Evolutionary conservation across 1,140 invertebrate genomes (phyloP).

Genomic region (Grapholita molesta): DNA sequence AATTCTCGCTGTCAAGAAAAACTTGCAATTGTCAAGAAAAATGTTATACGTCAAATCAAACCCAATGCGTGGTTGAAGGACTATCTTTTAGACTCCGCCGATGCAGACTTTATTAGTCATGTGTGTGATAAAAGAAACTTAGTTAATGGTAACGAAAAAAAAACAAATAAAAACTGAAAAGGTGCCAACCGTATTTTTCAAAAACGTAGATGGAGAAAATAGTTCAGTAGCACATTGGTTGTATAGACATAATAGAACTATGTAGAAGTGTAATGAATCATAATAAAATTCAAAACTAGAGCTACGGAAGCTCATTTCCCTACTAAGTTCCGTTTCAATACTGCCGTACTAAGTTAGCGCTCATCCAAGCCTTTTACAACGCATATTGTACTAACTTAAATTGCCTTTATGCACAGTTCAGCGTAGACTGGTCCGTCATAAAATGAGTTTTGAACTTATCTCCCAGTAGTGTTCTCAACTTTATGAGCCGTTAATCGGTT

Average conservation of each 20-base stretch:
- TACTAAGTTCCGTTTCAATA: not conserved
- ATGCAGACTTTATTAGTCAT: too few species aligned
- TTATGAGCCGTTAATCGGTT: constrained; percentile 9
- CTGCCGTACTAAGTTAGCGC: not conserved
- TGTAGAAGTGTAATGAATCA: not conserved
- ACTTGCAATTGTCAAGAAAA: too few species aligned
- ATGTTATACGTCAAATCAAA: too few species aligned
- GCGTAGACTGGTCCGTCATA: not conserved
- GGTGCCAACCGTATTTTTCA: too few species aligned
- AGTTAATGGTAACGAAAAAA: too few species aligned
- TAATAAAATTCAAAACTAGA: not conserved
- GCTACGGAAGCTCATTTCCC: not conserved
- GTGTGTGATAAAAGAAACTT: too few species aligned
- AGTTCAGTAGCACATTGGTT: too few species aligned
- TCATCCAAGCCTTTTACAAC: not conserved
- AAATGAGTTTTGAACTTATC: constrained; percentile 13
- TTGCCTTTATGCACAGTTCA: constrained; percentile 12
- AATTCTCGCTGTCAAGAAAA: too few species aligned
- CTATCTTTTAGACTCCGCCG: too few species aligned
- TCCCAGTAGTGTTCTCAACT: not conserved
- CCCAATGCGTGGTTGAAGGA: too few species aligned
- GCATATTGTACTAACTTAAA: constrained; percentile 10
- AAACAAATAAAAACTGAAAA: too few species aligned
- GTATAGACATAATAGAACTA: not conserved
- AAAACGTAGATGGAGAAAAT: too few species aligned